Conservation (phyloP, 2,113 vertebrate genomes). For the Gila orcuttii region DNA sequence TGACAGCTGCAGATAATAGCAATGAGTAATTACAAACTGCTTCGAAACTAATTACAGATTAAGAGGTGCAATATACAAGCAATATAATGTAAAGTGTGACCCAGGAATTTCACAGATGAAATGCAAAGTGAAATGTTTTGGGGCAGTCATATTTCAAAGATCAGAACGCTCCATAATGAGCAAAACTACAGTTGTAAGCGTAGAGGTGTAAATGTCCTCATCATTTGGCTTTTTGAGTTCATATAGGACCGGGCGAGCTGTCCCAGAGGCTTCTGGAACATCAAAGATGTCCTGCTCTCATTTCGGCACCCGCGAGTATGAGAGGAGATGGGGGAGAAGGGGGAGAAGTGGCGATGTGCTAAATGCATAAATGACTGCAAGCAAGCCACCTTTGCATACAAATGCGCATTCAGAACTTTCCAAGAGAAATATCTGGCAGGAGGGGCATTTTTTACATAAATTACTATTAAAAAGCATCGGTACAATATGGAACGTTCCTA, state of each 20-base stretch:
- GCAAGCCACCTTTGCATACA: slow-evolving; percentile 66
- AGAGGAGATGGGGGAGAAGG: not conserved
- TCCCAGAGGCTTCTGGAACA: slow-evolving; percentile 61
- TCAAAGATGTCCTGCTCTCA: slow-evolving; percentile 62
- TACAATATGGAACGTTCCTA: slow-evolving; percentile 39
- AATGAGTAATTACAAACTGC: not conserved
- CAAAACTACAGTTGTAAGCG: slow-evolving; percentile 41
- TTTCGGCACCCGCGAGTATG: slow-evolving; percentile 49
- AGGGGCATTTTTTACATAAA: slow-evolving; percentile 45
- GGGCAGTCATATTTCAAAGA: slow-evolving; percentile 46
- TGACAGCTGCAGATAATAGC: not conserved
- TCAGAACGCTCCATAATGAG: slow-evolving; percentile 20
- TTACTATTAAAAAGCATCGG: slow-evolving; percentile 36
- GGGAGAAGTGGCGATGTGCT: slow-evolving; percentile 35
- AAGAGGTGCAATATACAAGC: no score
- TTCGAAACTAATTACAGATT: slow-evolving; percentile 7
- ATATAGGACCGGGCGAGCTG: slow-evolving; percentile 69
- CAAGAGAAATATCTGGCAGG: slow-evolving; percentile 56
- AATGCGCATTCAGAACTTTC: slow-evolving; percentile 54
- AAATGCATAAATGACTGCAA: slow-evolving; percentile 65
- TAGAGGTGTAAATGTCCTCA: slow-evolving; percentile 57
- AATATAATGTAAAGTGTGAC: slow-evolving; percentile 1
- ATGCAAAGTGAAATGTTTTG: not conserved
- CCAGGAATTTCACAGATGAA: slow-evolving; percentile 29
- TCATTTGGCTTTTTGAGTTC: slow-evolving; percentile 56